These are phyloP conservation scores for Capreolus pygargus DNA, from an alignment of 2,113 vertebrate genomes.

Conservation along the genomic window DNA sequence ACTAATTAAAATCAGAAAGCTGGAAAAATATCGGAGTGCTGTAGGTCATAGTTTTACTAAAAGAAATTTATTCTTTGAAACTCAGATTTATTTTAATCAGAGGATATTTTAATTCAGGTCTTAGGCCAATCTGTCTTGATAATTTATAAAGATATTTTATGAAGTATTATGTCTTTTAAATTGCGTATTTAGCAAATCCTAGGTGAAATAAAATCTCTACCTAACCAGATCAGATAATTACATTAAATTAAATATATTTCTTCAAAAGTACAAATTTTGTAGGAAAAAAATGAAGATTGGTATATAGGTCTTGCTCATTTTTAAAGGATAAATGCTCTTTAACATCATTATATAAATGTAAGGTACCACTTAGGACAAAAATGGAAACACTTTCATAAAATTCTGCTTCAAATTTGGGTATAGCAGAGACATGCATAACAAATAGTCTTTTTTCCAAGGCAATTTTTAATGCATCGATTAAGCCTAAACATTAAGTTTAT, in stretches of 20 bases:
- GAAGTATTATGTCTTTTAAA: not conserved
- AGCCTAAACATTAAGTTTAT: slow-evolving; percentile 20
- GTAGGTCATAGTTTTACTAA: not conserved
- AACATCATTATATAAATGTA: slow-evolving; percentile 13
- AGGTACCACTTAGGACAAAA: not conserved
- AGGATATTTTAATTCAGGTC: not conserved
- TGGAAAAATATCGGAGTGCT: not conserved
- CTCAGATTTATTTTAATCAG: not conserved
- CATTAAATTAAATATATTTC: not conserved
- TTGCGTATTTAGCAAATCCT: not conserved
- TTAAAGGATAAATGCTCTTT: not conserved
- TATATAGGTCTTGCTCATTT: not conserved
- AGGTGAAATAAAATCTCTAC: not conserved
- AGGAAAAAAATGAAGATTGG: not conserved
- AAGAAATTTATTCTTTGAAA: not conserved
- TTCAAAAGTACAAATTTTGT: not conserved
- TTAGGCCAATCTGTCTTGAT: not conserved
- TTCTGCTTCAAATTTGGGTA: not conserved
- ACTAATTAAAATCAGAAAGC: not conserved
- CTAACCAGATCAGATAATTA: not conserved
- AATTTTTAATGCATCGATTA: slow-evolving; percentile 22
- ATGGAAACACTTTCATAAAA: not conserved
- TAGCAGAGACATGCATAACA: not conserved
- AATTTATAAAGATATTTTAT: slow-evolving; percentile 12
- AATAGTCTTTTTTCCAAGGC: slow-evolving; percentile 14